phyloP scores from a whole-genome alignment of 1,140 invertebrate species.

The Brachionus paranguensis region DNA sequence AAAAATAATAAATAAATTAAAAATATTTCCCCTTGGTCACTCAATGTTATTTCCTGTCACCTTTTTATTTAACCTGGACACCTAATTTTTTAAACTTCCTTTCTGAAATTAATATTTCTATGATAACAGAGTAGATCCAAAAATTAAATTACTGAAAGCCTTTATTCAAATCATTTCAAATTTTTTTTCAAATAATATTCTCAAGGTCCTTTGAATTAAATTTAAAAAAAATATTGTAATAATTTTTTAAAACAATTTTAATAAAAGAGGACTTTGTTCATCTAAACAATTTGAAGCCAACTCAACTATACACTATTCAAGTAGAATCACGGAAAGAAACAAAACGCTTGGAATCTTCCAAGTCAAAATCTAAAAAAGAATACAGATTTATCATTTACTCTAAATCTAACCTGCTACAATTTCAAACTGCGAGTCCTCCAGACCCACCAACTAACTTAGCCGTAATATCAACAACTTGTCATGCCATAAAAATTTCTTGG shows the following conservation, averaged over 20 bases:
- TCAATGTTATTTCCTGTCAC: no score
- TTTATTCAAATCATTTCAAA: no score
- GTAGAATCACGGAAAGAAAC: slow-evolving; percentile 53
- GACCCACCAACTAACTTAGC: slow-evolving; percentile 52
- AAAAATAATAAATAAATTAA: no score
- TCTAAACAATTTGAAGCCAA: slow-evolving; percentile 49
- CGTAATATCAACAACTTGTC: slow-evolving; percentile 50
- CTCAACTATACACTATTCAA: slow-evolving; percentile 51
- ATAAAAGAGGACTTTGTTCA: slow-evolving; percentile 50
- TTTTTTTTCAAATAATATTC: neutral
- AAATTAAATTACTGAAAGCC: no score
- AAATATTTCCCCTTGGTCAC: no score
- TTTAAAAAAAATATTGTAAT: neutral
- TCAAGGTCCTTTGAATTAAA: neutral
- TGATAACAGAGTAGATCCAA: no score
- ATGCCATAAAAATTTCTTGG: slow-evolving; percentile 52
- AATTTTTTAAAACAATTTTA: neutral
- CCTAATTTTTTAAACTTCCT: no score
- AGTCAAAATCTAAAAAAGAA: neutral
- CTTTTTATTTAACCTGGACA: no score
- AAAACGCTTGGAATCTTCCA: slow-evolving; percentile 44
- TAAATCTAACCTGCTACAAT: slow-evolving; percentile 48
- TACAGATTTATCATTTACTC: slow-evolving; percentile 47
- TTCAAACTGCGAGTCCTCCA: slow-evolving; percentile 51
- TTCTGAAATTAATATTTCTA: no score